A percentile compares a stretch with the other conserved stretches of the same genome.
These are phyloP conservation scores for Trachelus tabidus DNA, from an alignment of 2,888 invertebrate species.

Conservation along the genomic window DNA sequence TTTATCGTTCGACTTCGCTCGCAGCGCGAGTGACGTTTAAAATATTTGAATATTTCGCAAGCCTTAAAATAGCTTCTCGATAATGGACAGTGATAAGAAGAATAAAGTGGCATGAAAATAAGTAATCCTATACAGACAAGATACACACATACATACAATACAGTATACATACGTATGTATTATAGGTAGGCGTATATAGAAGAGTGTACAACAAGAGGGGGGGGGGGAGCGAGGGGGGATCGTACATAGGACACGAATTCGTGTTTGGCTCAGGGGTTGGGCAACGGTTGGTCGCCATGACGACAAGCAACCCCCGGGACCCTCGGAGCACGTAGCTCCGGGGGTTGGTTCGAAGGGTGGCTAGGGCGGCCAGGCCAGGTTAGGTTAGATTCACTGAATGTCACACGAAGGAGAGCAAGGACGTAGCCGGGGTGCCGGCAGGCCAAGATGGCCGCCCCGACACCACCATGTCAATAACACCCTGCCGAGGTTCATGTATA, in stretches of 20 bases:
- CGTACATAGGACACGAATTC: conserved; percentile 33
- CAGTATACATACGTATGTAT: neutral
- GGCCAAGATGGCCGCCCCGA: conserved; percentile 65
- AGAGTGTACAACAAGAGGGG: neutral
- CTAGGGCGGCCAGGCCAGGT: conserved; percentile 60
- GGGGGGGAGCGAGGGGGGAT: neutral
- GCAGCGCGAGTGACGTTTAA: neutral
- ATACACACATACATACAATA: neutral
- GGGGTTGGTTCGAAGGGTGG: conserved; percentile 64
- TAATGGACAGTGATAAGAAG: neutral
- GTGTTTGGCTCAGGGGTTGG: conserved; percentile 40
- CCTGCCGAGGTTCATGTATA: conserved; percentile 41
- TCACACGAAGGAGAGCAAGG: conserved; percentile 62
- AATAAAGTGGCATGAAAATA: neutral
- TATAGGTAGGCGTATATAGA: neutral
- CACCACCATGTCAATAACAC: conserved; percentile 66
- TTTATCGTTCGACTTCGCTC: neutral
- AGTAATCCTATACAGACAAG: neutral
- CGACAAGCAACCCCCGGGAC: conserved; percentile 57
- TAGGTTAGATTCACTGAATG: conserved; percentile 59
- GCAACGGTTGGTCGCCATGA: conserved; percentile 51
- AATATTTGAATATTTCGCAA: neutral
- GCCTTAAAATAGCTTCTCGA: neutral
- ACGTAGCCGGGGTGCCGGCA: conserved; percentile 39
- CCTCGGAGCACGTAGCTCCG: conserved; percentile 34